Evolutionary conservation across 2,113 vertebrate species (phyloP), one percentile per base, ranked within the genome.

Genomic region (Cyprinodon brontotheroides): DNA sequence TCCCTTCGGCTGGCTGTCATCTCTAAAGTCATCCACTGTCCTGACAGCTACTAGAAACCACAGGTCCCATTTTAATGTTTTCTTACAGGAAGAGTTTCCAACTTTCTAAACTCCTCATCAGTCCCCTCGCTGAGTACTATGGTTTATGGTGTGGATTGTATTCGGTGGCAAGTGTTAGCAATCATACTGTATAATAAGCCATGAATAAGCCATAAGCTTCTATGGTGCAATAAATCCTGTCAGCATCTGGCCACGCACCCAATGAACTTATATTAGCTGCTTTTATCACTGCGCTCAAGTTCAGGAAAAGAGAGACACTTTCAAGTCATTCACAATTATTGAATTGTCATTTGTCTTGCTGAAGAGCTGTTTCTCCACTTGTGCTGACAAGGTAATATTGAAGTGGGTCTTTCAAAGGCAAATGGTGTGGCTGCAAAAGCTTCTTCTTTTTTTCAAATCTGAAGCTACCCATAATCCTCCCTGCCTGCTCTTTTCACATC

Each of bases 281-380:
- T 76, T 90, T 88, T 85, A 88, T 89, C 86, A 71, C n/a, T 78
- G 65, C 90, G 87, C 89, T 88, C 84, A 86, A 92, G 84, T 87
- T 88, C 78, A 82, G 82, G 61, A 67, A 73, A 60, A 85, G 72
- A 79, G 72, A 82, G 70, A 84, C 70, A 82, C 72, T 80, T 84
- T 83, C 65, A 71, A 87, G 67, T 22, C 78, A 70, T 85, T 90
- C 66, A 75, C 68, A 89, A 70, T 86, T 75, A 86, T 83, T 86
- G 82, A 88, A 83, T 87, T 80, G 81, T 75, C 79, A 81, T 89
- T 89, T 80, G 82, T 88, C 81, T 86, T 80, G 66, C 43, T 65
- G 75, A 62, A 82, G 68, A 78, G 80, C 74, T 83, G 84, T 86
- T 87, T 89, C 85, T 79, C 70, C 75, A 83, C 63, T 67, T 68